Conservation (phyloP, 2,888 invertebrate genomes). For the Pogonocherus hispidulus region DNA sequence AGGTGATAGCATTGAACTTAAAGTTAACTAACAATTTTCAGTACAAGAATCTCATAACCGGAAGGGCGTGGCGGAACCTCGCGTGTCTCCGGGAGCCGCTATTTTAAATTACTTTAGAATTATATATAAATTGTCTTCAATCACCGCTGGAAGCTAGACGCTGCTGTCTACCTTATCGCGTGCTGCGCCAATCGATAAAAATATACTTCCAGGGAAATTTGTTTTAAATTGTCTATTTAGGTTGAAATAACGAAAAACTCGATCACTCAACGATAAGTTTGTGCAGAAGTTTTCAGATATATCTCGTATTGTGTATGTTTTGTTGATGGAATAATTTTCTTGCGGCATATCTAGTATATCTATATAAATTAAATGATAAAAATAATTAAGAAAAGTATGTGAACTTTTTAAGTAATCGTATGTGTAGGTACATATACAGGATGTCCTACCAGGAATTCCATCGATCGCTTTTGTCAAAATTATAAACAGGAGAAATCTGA, state of each 20-base stretch:
- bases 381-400: too few species aligned
- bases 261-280: not conserved
- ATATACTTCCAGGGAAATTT: slow-evolving; percentile 10
- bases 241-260: slow-evolving; percentile 4
- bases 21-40: slow-evolving; percentile 11
- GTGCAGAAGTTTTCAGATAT: too few species aligned
- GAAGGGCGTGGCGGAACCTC: slow-evolving; percentile 25
- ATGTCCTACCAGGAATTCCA: too few species aligned
- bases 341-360: too few species aligned
- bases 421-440: too few species aligned
- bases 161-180: slow-evolving; percentile 38
- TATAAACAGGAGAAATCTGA: too few species aligned
- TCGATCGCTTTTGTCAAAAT: too few species aligned
- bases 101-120: slow-evolving; percentile 45
- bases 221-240: slow-evolving; percentile 4
- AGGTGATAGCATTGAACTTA: too few species aligned
- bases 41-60: slow-evolving; percentile 9
- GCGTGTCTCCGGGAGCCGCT: slow-evolving; percentile 40
- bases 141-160: slow-evolving; percentile 39
- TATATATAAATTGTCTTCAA: slow-evolving; percentile 49
- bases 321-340: too few species aligned
- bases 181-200: slow-evolving; percentile 24
- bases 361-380: too few species aligned
- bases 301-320: too few species aligned
- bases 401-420: too few species aligned